Percentiles rank a stretch among this genome's conserved stretches.
Conservation (phyloP, 2,888 invertebrate species). For the Cantharis rufa region DNA sequence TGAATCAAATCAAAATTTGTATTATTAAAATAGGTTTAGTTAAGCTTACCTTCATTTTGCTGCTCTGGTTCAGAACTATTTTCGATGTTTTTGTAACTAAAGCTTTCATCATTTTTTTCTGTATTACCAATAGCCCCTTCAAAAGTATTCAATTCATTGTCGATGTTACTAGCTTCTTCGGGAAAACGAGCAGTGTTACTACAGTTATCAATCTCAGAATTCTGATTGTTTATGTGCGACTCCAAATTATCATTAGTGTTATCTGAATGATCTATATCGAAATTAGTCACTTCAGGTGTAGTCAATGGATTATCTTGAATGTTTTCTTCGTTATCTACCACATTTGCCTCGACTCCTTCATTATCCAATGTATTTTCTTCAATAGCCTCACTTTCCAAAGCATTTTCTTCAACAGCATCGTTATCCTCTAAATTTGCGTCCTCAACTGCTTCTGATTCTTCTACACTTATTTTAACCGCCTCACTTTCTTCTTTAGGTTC, state of each 20-base stretch:
- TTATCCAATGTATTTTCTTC: background rate
- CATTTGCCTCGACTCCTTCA: background rate
- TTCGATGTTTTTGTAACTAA: slow-evolving; percentile 5
- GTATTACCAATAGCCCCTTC: slow-evolving; percentile 31
- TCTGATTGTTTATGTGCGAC: slow-evolving; percentile 11
- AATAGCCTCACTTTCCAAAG: background rate
- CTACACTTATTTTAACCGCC: background rate
- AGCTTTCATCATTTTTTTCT: slow-evolving; percentile 5
- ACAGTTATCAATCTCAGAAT: slow-evolving; percentile 19
- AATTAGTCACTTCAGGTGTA: background rate
- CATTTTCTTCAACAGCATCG: background rate
- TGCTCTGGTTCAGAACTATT: slow-evolving; percentile 13
- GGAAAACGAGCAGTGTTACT: slow-evolving; percentile 25
- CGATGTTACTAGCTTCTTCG: slow-evolving; percentile 36
- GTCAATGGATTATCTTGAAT: slow-evolving; percentile 28
- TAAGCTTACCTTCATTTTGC: background rate
- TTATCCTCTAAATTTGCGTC: background rate
- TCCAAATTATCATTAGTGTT: slow-evolving; percentile 16
- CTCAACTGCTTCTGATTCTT: background rate
- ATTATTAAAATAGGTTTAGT: background rate
- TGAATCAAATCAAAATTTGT: too few species aligned
- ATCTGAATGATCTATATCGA: slow-evolving; percentile 24
- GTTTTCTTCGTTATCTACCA: background rate
- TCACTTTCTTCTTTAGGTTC: background rate
- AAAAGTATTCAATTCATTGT: slow-evolving; percentile 36